Evolutionary conservation across 2,888 invertebrate genomes (phyloP).

Genomic region (Tenthredo livida): DNA sequence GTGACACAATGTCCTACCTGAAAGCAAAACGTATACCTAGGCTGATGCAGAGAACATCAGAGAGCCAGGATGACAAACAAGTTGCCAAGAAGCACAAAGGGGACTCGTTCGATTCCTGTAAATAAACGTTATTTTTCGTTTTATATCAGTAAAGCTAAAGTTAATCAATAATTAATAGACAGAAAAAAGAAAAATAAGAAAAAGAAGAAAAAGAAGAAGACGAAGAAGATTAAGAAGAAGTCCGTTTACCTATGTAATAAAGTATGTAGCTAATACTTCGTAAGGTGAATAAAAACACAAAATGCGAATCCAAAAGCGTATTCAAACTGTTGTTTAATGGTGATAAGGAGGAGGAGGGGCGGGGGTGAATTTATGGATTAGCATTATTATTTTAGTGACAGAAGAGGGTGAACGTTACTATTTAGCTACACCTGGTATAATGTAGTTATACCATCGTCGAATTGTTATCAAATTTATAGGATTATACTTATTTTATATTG

Average conservation of each 20-base stretch:
- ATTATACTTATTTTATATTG: slow-evolving; percentile 7
- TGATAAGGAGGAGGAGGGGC: no score
- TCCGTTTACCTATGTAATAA: slow-evolving; percentile 73
- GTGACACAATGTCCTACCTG: slow-evolving; percentile 71
- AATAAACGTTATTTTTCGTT: slow-evolving; percentile 73
- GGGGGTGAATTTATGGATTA: background rate
- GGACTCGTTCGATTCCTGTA: slow-evolving; percentile 75
- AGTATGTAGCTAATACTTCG: slow-evolving; percentile 76
- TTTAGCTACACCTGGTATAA: background rate
- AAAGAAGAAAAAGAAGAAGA: slow-evolving; percentile 57
- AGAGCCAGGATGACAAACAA: slow-evolving; percentile 67
- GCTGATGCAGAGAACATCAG: slow-evolving; percentile 68
- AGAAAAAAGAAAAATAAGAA: slow-evolving; percentile 40
- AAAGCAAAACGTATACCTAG: slow-evolving; percentile 74
- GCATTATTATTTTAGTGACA: background rate
- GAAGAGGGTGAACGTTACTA: slow-evolving; percentile 19
- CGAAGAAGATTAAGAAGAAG: slow-evolving; percentile 56
- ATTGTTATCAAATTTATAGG: slow-evolving; percentile 39
- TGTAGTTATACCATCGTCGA: background rate
- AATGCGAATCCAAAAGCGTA: slow-evolving; percentile 45
- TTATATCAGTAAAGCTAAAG: slow-evolving; percentile 64
- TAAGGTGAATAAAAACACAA: slow-evolving; percentile 73
- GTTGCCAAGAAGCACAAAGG: slow-evolving; percentile 74
- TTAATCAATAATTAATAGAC: slow-evolving; percentile 55
- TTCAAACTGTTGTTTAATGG: slow-evolving; percentile 33